Conservation (phyloP, 2,888 invertebrate genomes). For the Phaedon cochleariae region DNA sequence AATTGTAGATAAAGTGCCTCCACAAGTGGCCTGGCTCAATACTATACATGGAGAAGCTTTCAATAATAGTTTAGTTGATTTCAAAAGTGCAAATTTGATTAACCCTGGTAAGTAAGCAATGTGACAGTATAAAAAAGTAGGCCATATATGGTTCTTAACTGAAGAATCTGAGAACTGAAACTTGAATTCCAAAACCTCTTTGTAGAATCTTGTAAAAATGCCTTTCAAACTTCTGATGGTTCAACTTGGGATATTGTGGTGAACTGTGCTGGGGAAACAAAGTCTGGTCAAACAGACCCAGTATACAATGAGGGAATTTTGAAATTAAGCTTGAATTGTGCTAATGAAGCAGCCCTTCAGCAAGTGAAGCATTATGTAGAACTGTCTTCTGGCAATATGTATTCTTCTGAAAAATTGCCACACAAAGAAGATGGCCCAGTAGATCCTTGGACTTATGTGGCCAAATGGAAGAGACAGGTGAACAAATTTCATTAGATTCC, state of each 20-base stretch:
- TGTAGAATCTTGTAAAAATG: constrained; percentile 82
- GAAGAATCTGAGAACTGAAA: no score
- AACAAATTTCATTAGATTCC: constrained; percentile 17
- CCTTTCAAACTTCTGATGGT: constrained; percentile 71
- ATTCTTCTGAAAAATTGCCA: constrained; percentile 80
- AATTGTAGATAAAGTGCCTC: constrained; percentile 92
- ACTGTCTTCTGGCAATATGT: constrained; percentile 85
- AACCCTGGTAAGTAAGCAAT: constrained; percentile 82
- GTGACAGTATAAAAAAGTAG: no score
- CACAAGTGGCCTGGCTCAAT: constrained; percentile 91
- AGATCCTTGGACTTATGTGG: constrained; percentile 87
- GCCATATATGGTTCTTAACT: no score
- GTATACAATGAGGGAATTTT: constrained; percentile 91
- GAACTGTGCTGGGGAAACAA: constrained; percentile 93
- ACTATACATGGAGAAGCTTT: constrained; percentile 76
- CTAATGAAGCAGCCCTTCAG: constrained; percentile 75
- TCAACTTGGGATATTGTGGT: constrained; percentile 78
- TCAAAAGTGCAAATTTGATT: constrained; percentile 91
- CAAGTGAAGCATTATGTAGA: constrained; percentile 80
- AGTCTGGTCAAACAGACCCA: constrained; percentile 86
- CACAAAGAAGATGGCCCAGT: constrained; percentile 78
- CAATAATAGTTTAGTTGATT: constrained; percentile 77
- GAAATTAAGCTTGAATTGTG: constrained; percentile 85
- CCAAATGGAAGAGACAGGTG: constrained; percentile 80
- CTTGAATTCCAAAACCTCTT: constrained; percentile 36